phyloP scores from a whole-genome alignment of 2,113 vertebrate genomes.

The Perca flavescens region DNA sequence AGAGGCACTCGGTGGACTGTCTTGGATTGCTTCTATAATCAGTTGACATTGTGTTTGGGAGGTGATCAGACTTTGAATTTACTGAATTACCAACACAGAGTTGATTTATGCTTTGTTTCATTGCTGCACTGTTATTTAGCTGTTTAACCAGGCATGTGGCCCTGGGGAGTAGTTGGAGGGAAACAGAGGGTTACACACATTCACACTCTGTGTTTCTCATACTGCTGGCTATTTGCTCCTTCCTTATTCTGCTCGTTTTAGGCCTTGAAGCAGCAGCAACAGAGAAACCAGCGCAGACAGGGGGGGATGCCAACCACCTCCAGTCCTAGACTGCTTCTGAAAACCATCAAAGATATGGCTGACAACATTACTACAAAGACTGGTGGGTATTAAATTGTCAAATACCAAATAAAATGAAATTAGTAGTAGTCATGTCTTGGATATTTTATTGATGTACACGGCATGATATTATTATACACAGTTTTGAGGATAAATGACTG shows the following conservation, averaged over 20 bases:
- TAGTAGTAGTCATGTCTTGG: neutral
- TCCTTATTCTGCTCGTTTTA: conserved; percentile 45
- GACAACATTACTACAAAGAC: conserved; percentile 83
- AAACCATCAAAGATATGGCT: conserved; percentile 88
- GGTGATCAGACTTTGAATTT: conserved; percentile 29
- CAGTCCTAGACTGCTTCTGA: conserved; percentile 89
- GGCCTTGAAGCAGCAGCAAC: conserved; percentile 96
- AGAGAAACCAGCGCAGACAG: conserved; percentile 92
- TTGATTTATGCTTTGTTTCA: conserved; percentile 43
- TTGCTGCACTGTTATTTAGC: conserved; percentile 47
- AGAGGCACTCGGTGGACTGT: neutral
- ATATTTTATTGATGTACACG: neutral
- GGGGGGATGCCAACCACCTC: conserved; percentile 86
- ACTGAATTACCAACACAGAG: conserved; percentile 13
- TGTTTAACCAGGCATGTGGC: conserved; percentile 56
- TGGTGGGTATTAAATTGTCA: conserved; percentile 77
- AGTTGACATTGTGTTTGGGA: conserved; percentile 11
- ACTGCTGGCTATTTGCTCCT: conserved; percentile 11
- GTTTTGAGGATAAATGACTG: neutral
- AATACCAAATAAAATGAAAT: neutral
- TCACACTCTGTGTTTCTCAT: conserved; percentile 41
- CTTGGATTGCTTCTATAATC: conserved; percentile 13
- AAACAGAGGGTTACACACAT: conserved; percentile 27
- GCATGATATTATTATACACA: conserved; percentile 6
- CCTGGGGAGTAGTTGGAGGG: conserved; percentile 33